Conservation (phyloP, 2,113 vertebrate species). For the Gasterosteus aculeatus region DNA sequence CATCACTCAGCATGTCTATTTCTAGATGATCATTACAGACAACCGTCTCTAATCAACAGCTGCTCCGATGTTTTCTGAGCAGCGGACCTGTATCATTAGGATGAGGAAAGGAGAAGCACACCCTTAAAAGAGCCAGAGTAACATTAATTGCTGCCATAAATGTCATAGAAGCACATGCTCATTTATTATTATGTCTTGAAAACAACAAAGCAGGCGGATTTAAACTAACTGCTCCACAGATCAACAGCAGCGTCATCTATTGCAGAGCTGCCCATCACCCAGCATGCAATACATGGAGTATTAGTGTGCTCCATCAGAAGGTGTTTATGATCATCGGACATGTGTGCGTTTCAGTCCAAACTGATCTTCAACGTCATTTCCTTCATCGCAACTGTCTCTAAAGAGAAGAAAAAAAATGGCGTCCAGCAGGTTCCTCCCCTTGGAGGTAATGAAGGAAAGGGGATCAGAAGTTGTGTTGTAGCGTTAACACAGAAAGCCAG, state of each 20-base stretch:
- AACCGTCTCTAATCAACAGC: slow-evolving; percentile 34
- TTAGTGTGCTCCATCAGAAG: slow-evolving; percentile 65
- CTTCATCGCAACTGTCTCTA: slow-evolving; percentile 40
- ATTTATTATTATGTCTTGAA: neutral
- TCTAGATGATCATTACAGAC: slow-evolving; percentile 49
- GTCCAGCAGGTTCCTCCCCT: neutral
- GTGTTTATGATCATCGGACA: slow-evolving; percentile 47
- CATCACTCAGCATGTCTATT: slow-evolving; percentile 42
- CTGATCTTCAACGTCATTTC: slow-evolving; percentile 39
- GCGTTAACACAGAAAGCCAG: slow-evolving; percentile 74
- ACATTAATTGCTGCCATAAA: slow-evolving; percentile 47
- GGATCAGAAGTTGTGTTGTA: slow-evolving; percentile 25
- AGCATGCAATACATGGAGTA: slow-evolving; percentile 72
- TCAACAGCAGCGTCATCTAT: slow-evolving; percentile 24
- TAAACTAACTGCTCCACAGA: slow-evolving; percentile 22
- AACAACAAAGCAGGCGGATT: slow-evolving; percentile 31
- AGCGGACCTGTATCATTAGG: slow-evolving; percentile 18
- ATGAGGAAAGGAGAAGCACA: slow-evolving; percentile 9
- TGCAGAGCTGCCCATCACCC: slow-evolving; percentile 48
- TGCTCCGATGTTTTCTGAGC: slow-evolving; percentile 37
- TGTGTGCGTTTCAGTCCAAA: neutral
- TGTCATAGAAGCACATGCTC: slow-evolving; percentile 55
- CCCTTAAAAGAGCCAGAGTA: slow-evolving; percentile 20
- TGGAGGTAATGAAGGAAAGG: slow-evolving; percentile 44
- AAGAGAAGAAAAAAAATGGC: slow-evolving; percentile 18